Percentiles rank a stretch among this genome's conserved stretches.
Evolutionary conservation across 2,888 invertebrate species (phyloP).

Genomic region (Pharmacophagus antenor): DNA sequence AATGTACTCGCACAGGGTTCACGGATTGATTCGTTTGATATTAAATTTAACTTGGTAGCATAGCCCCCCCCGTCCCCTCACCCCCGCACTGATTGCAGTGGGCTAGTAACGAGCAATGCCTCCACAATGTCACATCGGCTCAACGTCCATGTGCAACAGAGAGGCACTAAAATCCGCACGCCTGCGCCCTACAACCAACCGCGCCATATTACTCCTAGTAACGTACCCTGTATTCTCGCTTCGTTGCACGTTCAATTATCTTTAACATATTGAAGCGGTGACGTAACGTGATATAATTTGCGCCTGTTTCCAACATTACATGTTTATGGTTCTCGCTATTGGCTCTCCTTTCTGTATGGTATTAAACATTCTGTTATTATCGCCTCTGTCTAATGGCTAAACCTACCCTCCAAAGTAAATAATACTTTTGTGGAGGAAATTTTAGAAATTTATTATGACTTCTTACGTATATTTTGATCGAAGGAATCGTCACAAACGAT

Average conservation of each 20-base stretch:
- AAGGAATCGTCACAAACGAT: no score
- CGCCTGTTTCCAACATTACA: constrained; percentile 11
- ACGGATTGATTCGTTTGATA: constrained; percentile 44
- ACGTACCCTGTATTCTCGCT: constrained; percentile 50
- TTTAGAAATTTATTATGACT: no score
- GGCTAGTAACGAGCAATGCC: constrained; percentile 36
- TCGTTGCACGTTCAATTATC: constrained; percentile 71
- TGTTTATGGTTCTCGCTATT: constrained; percentile 5
- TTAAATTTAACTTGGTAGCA: constrained; percentile 54
- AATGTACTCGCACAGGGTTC: constrained; percentile 35
- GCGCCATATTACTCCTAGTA: constrained; percentile 65
- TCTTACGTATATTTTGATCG: no score
- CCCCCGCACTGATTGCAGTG: constrained; percentile 48
- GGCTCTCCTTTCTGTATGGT: not conserved
- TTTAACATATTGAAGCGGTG: constrained; percentile 52
- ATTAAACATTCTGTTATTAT: not conserved
- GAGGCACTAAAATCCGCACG: constrained; percentile 55
- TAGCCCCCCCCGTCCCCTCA: constrained; percentile 41
- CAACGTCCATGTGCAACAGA: constrained; percentile 50
- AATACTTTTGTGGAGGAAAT: not conserved
- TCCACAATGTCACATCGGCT: constrained; percentile 35
- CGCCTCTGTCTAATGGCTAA: not conserved
- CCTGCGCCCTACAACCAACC: constrained; percentile 56
- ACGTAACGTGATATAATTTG: constrained; percentile 42
- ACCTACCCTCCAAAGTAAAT: not conserved